Percentiles rank a stretch among this genome's conserved stretches.
phyloP scores from a whole-genome alignment of 1,140 invertebrate species.

The Pygmarrhopalites habei region DNA sequence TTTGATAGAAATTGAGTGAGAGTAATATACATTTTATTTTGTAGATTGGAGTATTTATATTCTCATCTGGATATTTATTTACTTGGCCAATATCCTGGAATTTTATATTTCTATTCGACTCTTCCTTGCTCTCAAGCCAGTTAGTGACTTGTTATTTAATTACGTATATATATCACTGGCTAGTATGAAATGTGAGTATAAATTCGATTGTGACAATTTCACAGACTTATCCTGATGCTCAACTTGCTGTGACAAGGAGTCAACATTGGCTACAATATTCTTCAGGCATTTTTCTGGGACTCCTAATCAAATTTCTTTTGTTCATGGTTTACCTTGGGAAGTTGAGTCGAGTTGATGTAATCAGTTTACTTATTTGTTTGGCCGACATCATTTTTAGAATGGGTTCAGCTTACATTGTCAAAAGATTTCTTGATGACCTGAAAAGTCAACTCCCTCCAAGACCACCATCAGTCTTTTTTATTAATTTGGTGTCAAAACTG shows the following conservation, averaged over 20 bases:
- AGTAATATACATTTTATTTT: not conserved
- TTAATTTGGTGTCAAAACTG: not conserved
- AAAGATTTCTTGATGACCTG: not conserved
- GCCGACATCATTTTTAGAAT: not conserved
- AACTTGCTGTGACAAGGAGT: not conserved
- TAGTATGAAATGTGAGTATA: not conserved
- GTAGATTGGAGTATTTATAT: constrained; percentile 5
- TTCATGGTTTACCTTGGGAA: constrained; percentile 5
- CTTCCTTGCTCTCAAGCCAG: not conserved
- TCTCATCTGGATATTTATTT: not conserved
- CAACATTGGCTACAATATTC: constrained; percentile 1
- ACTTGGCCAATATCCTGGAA: not conserved
- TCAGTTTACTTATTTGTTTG: not conserved
- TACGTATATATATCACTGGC: not conserved
- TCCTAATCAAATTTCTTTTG: not conserved
- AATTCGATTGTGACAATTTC: not conserved
- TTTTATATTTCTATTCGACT: not conserved
- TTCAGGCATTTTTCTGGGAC: not conserved
- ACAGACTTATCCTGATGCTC: not conserved
- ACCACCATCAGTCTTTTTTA: not conserved
- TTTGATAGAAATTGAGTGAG: not conserved
- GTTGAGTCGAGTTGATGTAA: not conserved
- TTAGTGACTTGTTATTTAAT: not conserved
- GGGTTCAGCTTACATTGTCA: not conserved
- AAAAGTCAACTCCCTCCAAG: not conserved